Percentiles rank a stretch among this genome's conserved stretches.
phyloP scores from a whole-genome alignment of 1,140 invertebrate species.

The Cryptotermes secundus region DNA sequence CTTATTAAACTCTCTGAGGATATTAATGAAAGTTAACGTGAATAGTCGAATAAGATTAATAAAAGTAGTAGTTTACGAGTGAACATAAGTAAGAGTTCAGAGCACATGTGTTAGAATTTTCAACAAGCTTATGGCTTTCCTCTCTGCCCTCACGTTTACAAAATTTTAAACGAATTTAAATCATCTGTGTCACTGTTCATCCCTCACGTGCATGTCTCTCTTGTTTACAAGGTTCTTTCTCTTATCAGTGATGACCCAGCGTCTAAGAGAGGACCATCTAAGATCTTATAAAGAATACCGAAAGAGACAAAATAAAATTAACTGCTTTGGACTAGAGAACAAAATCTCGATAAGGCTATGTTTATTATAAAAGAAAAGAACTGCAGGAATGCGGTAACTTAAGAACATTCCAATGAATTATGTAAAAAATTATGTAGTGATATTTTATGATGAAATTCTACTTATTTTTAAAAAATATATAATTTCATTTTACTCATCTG shows the following conservation, averaged over 20 bases:
- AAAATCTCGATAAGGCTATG: neutral
- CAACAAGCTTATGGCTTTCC: neutral
- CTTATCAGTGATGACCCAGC: neutral
- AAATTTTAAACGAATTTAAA: neutral
- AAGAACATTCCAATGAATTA: neutral
- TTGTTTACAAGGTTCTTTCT: neutral
- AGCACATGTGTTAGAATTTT: too few species aligned
- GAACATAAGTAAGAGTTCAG: too few species aligned
- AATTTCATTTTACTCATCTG: too few species aligned
- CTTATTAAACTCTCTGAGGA: too few species aligned
- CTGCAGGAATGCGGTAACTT: neutral
- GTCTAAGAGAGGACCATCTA: neutral
- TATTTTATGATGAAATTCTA: neutral
- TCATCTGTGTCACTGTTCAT: neutral
- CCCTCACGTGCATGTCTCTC: neutral
- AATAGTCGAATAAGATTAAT: too few species aligned
- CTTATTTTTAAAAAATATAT: neutral
- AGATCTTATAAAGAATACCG: neutral
- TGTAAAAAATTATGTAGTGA: neutral
- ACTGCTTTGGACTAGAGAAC: neutral
- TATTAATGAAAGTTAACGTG: too few species aligned
- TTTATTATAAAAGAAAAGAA: neutral
- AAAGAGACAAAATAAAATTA: neutral
- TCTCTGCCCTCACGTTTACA: neutral
- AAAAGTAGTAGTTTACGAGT: too few species aligned